Base-by-base conservation (phyloP, 2,888 invertebrate species). In the Ditula angustiorana region DNA sequence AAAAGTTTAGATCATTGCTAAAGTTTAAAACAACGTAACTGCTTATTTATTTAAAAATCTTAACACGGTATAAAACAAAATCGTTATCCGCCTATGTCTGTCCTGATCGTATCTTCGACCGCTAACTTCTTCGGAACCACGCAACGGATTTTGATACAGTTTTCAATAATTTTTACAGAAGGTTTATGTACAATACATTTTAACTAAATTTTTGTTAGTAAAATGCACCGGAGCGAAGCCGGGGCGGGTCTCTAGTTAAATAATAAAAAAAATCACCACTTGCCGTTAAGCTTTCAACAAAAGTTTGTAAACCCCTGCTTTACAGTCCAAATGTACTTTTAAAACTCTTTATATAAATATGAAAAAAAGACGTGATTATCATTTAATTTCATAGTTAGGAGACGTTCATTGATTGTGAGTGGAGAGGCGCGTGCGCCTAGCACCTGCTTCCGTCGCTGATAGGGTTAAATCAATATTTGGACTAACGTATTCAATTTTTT, bases 391-490 rank as follows among this genome's bases (percentile, higher is more conserved):
- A 91, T 92, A 92, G 91, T 85, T 86, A 82, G 82, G 85, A 81
- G 85, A 86, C 87, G 84, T 83, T 90, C 88, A 91, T 88, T 90
- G 90, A 87, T 85, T 87, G 82, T 76, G 77, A 81, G 75, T 75
- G 78, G 70, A 67, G 72, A 75, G 78, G 82, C 90, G 87, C 90
- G 90, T 89, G 91, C 88, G 77, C 71, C 52, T n/a, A 64, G 76
- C 92, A 92, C 91, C 92, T 91, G 92, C 92, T 90, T 92, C 91
- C 92, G 86, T 81, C 81, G 85, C 76, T 83, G 90, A 91, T 89
- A 84, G 92, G 91, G 92, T 92, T 92, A 91, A 92, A 89, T 90
- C 90, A 92, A 92, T 92, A 92, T 92, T 92, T 90, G 85, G 88
- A 88, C 85, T 89, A 86, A 88, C 81, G 79, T 86, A 89, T 89